Base-by-base conservation (phyloP, 1,140 invertebrate species). In the Cydia fagiglandana region DNA sequence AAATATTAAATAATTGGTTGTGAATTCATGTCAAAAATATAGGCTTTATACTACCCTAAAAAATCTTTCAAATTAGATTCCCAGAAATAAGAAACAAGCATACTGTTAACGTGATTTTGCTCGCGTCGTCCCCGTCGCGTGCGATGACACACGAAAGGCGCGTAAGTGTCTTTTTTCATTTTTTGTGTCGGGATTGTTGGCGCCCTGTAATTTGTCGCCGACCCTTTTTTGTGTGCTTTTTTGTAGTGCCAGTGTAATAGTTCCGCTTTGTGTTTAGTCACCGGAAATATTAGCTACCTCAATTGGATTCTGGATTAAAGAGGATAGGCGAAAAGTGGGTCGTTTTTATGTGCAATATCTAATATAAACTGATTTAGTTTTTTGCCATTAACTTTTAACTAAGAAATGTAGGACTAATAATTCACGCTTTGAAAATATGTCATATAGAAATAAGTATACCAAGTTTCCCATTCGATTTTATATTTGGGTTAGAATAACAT, bases 101-200 rank as follows among this genome's bases (percentile, higher is more conserved):
- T 15, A 77, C 78, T 75, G n/a, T 79, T 74, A 78, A 6, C 53
- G 15, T 56, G 79, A 77, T 82, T 79, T 68, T 79, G 79, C 83
- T 79, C 76, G 79, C 82, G 78, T 75, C 74, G 38, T 34, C 66
- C 66, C 70, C 73, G 66, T 85, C 80, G 80, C 84, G 81, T 85
- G 84, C 68, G 82, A 79, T 87, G 86, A 88, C 84, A 86, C 83
- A 83, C 81, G 73, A 38, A 73, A 81, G 79, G 76, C 77, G 79
- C 80, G 78, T 77, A 12, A 73, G 79, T 80, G 53, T 81, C 76
- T 74, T 73, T 78, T 75, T 47, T 64, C 79, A 75, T 81, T 84
- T 85, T 83, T 85, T 75, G 76, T 61, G 61, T 53, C 77, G 80
- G 80, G 78, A 83, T 82, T 80, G 77, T 30, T 78, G 84, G 83